These are phyloP conservation scores for Melikaiella ostensackeni DNA, from an alignment of 2,888 invertebrate genomes.

Conservation along the genomic window DNA sequence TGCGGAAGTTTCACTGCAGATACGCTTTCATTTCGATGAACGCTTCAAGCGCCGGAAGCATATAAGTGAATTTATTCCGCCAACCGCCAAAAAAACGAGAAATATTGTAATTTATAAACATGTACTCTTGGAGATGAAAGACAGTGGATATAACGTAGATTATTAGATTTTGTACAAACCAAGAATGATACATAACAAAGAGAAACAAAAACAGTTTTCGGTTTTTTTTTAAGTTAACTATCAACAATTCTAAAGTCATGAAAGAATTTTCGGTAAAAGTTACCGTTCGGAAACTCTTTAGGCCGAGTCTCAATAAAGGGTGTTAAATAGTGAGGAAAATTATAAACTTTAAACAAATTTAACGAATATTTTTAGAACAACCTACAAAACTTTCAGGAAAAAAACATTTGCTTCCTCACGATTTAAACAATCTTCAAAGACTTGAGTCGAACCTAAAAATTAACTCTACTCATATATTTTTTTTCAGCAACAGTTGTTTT, in stretches of 20 bases:
- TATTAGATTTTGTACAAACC: background rate
- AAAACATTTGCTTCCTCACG: too few relatives aligned
- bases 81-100: background rate
- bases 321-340: too few relatives aligned
- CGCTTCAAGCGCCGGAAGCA: constrained; percentile 10
- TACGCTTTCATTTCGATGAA: background rate
- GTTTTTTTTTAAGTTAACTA: background rate
- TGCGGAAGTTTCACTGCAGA: background rate
- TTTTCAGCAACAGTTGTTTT: background rate
- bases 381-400: too few relatives aligned
- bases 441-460: background rate
- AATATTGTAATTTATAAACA: background rate
- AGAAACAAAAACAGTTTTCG: background rate
- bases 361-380: too few relatives aligned
- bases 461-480: too few relatives aligned
- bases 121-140: background rate
- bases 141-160: background rate
- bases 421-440: background rate
- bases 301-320: background rate
- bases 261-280: background rate
- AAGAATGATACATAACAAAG: background rate
- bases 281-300: background rate
- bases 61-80: background rate
- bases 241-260: background rate
- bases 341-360: too few relatives aligned